These are phyloP conservation scores for Corella eumyota DNA, from an alignment of 23 tunicate genomes.

Conservation along the genomic window DNA sequence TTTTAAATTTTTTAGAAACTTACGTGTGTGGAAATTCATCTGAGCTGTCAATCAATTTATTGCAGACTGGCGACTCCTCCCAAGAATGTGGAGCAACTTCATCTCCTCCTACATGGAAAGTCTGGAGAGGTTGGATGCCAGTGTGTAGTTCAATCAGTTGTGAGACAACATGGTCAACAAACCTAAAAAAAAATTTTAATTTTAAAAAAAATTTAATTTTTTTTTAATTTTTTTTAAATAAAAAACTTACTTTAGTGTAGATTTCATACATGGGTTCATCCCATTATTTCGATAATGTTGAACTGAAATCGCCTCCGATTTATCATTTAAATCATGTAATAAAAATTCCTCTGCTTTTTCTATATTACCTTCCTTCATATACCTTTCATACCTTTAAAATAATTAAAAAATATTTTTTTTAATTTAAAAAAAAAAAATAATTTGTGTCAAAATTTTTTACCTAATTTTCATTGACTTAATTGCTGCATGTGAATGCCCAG, in stretches of 20 bases:
- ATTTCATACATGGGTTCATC: constrained; percentile 60
- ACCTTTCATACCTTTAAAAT: constrained; percentile 21
- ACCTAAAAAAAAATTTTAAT: constrained; percentile 12
- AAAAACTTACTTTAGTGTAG: constrained; percentile 23
- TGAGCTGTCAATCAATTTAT: constrained; percentile 2
- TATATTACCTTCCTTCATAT: constrained; percentile 8
- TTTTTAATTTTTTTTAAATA: too few relatives aligned
- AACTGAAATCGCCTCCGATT: constrained; percentile 41
- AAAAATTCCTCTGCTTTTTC: constrained; percentile 44
- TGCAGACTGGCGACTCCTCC: constrained; percentile 47
- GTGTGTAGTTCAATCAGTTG: constrained; percentile 28
- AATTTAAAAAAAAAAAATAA: too few relatives aligned
- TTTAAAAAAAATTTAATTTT: too few relatives aligned
- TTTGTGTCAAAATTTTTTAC: too few relatives aligned
- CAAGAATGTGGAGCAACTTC: constrained; percentile 70
- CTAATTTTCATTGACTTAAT: constrained; percentile 55
- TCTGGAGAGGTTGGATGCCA: constrained; percentile 55
- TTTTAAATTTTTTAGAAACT: background rate
- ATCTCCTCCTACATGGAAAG: constrained; percentile 78
- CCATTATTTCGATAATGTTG: constrained; percentile 60
- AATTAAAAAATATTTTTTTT: background rate
- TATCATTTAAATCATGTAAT: constrained; percentile 36
- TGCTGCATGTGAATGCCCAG: constrained; percentile 83
- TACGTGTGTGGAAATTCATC: constrained; percentile 14
- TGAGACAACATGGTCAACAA: constrained; percentile 28